Evolutionary conservation across 2,888 invertebrate species (phyloP).

Genomic region (Thyatira batis): DNA sequence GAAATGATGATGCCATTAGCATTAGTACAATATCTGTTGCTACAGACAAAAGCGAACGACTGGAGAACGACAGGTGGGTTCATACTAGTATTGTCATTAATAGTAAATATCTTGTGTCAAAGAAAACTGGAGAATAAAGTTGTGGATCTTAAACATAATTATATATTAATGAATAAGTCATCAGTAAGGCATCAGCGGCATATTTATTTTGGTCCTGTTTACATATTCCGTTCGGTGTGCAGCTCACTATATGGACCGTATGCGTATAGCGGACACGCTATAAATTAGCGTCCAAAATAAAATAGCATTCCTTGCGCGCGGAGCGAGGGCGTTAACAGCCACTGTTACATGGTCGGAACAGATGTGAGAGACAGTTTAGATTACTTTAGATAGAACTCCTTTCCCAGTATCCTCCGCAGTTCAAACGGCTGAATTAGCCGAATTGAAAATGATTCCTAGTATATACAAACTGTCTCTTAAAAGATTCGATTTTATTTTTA

Average conservation of each 20-base stretch:
- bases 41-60: conserved; percentile 10
- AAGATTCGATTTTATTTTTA: conserved; percentile 6
- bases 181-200: conserved; percentile 25
- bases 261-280: conserved; percentile 38
- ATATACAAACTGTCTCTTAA: too few relatives aligned
- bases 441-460: neutral
- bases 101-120: conserved; percentile 12
- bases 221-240: conserved; percentile 25
- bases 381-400: neutral
- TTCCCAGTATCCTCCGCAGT: neutral
- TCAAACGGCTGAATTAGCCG: neutral
- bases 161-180: conserved; percentile 27
- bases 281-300: conserved; percentile 71
- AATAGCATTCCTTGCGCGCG: conserved; percentile 48
- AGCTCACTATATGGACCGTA: conserved; percentile 26
- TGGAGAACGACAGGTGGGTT: conserved; percentile 22
- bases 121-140: neutral
- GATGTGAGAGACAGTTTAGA: conserved; percentile 31
- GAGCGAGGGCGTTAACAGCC: conserved; percentile 53
- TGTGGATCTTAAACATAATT: neutral
- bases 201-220: conserved; percentile 38
- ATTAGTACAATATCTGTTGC: conserved; percentile 43
- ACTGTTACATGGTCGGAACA: conserved; percentile 23
- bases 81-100: conserved; percentile 14
- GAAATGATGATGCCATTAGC: conserved; percentile 56